Evolutionary conservation across 2,113 vertebrate genomes (phyloP), one percentile per base, ranked within the genome.

Genomic region (Pteropus alecto): DNA sequence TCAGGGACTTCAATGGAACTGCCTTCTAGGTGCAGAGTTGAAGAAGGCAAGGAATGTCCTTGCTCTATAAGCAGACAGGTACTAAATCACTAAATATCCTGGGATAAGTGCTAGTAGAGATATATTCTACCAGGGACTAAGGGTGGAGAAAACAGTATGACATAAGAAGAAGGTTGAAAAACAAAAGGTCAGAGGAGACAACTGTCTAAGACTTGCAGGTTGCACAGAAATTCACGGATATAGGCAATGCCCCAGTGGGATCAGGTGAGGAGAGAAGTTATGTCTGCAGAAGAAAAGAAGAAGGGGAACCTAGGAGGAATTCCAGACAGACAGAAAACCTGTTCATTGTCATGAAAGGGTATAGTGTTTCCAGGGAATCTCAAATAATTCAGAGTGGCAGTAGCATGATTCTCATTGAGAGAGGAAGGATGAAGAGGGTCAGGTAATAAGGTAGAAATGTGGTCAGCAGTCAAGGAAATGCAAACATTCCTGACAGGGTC

Each of bases 341-440:
- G 10, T 43, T 88, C 81, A 61, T 54, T 81, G n/a, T 41, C 78
- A 96, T 68, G 16, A 58, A 87, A 87, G 12, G 5, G 3, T 68
- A 41, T 6, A 3, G 22, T 61, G 24, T 85, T 96, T 89, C 48
- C 67, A 88, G 24, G 6, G 35, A 94, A 51, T 4, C 22, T 51
- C 26, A 71, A 94, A 90, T 70, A 83, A 90, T 67, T 96, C 84
- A 96, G 79, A 87, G 78, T 81, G 68, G 51, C 84, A 87, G 30
- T 61, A 78, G 33, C 43, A 74, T 30, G 26, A 58, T 84, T 77
- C 54, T 65, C 41, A 87, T 1, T 63, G 51, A 94, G 51, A 73
- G 24, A 90, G 9, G 13, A 77, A 5, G 24, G 26, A 78, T 56
- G 35, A 96, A 35, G 90, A 73, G 58, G 56, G 91, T 63, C 48